Evolutionary conservation across 2,797 vertebrate genomes (phyloP).

Genomic region (Buceros bicornis): DNA sequence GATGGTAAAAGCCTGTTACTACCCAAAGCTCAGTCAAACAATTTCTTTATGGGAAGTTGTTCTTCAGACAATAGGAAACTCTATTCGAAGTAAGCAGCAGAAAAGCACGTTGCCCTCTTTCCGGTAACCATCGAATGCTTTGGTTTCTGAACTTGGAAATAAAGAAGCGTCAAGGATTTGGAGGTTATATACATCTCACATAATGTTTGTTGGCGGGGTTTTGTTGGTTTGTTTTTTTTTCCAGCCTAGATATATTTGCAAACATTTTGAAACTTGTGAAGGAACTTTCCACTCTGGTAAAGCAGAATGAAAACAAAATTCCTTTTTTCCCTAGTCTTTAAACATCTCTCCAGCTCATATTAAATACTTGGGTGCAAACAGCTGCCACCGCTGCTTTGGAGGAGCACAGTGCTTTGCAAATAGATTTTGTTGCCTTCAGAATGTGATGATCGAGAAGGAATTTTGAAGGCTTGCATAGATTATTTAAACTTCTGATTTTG

Average conservation of each 20-base stretch:
- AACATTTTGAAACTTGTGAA: conserved; percentile 27
- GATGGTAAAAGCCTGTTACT: not conserved
- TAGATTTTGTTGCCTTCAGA: not conserved
- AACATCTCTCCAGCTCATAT: not conserved
- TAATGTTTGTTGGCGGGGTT: not conserved
- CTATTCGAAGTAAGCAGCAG: not conserved
- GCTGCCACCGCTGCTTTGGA: not conserved
- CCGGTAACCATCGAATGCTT: not conserved
- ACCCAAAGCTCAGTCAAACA: not conserved
- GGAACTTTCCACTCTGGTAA: conserved; percentile 24
- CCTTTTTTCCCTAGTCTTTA: not conserved
- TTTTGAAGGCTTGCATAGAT: not conserved
- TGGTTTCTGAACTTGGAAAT: conserved; percentile 1
- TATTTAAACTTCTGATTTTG: not conserved
- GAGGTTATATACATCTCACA: not conserved
- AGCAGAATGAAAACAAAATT: not conserved
- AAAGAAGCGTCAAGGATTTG: not conserved
- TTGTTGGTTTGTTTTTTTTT: not conserved
- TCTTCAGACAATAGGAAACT: not conserved
- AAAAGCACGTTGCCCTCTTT: not conserved
- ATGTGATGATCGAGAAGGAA: not conserved
- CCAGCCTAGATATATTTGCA: not conserved
- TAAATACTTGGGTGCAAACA: not conserved
- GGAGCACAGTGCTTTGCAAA: not conserved
- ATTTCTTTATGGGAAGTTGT: not conserved